Conservation (phyloP, 2,797 vertebrate species). For the Channa striata region DNA sequence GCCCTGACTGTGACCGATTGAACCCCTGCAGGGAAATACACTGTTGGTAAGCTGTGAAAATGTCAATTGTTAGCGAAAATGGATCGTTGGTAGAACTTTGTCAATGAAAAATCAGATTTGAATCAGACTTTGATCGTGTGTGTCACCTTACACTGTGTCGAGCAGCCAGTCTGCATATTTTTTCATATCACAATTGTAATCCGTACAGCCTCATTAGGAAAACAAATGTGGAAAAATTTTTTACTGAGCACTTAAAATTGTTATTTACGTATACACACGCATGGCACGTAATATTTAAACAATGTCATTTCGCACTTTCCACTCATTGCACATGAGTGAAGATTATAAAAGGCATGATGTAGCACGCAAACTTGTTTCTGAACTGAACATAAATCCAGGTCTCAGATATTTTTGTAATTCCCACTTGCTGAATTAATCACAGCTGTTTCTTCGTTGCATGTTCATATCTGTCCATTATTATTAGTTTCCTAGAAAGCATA, state of each 20-base stretch:
- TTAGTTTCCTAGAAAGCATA: background rate
- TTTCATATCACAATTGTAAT: background rate
- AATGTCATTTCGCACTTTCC: no score
- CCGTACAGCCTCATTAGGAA: background rate
- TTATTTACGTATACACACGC: background rate
- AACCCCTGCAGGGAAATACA: no score
- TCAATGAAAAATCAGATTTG: no score
- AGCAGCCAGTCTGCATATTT: background rate
- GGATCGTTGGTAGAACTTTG: no score
- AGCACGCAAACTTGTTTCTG: background rate
- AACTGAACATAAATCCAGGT: background rate
- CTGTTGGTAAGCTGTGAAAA: background rate
- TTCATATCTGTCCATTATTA: slow-evolving; percentile 3
- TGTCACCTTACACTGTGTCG: background rate
- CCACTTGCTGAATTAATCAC: slow-evolving; percentile 5
- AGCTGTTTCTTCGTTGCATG: background rate
- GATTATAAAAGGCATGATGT: background rate
- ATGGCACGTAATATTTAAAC: background rate
- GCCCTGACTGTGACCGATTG: no score
- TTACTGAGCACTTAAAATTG: background rate
- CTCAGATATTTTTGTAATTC: background rate
- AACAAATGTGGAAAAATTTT: background rate
- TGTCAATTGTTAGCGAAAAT: background rate
- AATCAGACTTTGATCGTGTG: background rate
- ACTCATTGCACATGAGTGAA: background rate